Base-by-base conservation (phyloP, 2,888 invertebrate species). In the Hedychridium roseum region DNA sequence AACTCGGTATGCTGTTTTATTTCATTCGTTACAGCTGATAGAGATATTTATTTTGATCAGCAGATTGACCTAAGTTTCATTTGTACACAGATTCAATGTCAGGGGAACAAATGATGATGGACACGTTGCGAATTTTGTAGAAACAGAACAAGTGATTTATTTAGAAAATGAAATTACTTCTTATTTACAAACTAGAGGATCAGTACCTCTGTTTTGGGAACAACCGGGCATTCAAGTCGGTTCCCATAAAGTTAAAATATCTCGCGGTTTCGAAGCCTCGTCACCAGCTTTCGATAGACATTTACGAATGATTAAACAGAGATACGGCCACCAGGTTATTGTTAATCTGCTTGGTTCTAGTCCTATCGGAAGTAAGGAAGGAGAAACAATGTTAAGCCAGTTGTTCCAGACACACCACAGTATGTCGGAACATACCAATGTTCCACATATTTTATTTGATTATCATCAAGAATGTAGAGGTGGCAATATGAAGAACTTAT, bases 71-170 rank as follows among this genome's bases (percentile, higher is more conserved):
- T 23, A 6, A 23, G 23, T 6, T 6, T 23, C 9, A 6, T 23
- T 23, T 23, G 5, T 23, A 9, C 23, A 23, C 9, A 23, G 23
- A 61, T 99, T 99, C 78, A 97, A 98, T 82, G 97, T 98, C 0
- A 85, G 99, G 60, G 99, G 99, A n/a, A 93, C 92, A 57, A 98
- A 99, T 80, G 99, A 99, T 81, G 95, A 97, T 78, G 99, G 99
- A 0, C 92, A 97, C 82, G 99, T 99, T 11, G 99, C 99, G 1
- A 99, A 99, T 83, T 99, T 99, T 85, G 98, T 98, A 18, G 99
- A 99, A 85, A 99, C 99, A 1, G 99, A 99, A 81, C 99, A 99
- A 83, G 92, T 96, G 11, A 91, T 95, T 65, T 92, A 89, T 74
- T 84, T 94, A 66, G 97, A 98, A 75, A 91, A 94, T 69, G 90